Evolutionary conservation across 2,797 vertebrate species (phyloP), one percentile per base, ranked within the genome.

Genomic region (Dryobates pubescens): DNA sequence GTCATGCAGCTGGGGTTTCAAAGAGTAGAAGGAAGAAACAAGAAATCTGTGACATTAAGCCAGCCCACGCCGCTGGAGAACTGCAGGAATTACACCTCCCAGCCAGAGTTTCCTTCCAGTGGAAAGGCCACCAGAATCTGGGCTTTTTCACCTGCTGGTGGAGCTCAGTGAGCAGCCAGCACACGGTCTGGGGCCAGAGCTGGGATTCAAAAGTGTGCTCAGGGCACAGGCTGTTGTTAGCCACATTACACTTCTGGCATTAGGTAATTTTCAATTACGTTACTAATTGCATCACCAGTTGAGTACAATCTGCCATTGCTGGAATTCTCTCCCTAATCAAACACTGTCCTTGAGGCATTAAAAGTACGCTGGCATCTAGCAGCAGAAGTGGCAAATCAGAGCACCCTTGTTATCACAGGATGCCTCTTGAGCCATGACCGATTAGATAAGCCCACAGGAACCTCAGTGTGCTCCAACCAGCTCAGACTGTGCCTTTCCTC

Each of bases 211-310:
- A 59, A 6, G 5, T 7, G 17, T 82, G 84, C 68, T 63, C 45
- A 13, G 30, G 82, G 56, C 84, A 73, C 63, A 78, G 79, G 38
- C 76, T 70, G 62, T 63, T 82, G 70, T 65, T 82, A 94, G 69
- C 77, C 90, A 78, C 58, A 73, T 70, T 77, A 43, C 79, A 74
- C 59, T 94, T 38, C 69, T 91, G 79, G 45, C 71, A 72, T 91
- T 64, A 90, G 88, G 65, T 71, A 78, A 82, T 89, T 95, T 82
- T 75, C 86, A 91, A 86, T 87, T 86, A 77, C 8, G 0, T 80
- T 92, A 74, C 79, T 95, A 96, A 93, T 92, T 92, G 49, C 91
- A 92, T 92, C 89, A 94, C 84, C 62, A 67, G n/a, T 76, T 84
- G 85, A 85, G 70, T 83, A 69, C 90, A 92, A 94, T 82, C 84